Conservation (phyloP, 2,113 vertebrate species). For the Leptodactylus fuscus region DNA sequence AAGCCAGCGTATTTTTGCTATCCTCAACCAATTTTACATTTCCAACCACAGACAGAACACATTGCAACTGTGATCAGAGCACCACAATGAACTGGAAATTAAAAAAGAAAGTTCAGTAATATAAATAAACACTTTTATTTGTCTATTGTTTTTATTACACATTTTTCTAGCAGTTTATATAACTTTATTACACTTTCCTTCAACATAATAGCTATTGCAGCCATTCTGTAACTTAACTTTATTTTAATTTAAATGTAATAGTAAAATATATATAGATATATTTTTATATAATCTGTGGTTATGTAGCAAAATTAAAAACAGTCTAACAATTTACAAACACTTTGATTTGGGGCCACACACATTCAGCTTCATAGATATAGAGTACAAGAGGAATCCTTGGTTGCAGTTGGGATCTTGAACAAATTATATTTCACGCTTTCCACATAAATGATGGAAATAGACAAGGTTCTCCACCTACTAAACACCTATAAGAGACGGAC, state of each 20-base stretch:
- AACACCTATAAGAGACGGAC: no score
- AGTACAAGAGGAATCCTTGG: no score
- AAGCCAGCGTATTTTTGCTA: conserved; percentile 5
- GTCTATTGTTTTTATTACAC: conserved; percentile 48
- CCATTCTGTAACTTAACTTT: background rate
- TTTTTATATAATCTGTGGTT: conserved; percentile 19
- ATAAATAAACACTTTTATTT: conserved; percentile 40
- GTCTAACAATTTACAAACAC: background rate
- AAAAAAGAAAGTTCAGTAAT: conserved; percentile 27
- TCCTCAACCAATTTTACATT: no score
- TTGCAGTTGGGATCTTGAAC: no score
- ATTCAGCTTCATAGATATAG: background rate
- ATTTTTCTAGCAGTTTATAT: no score
- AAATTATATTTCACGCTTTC: no score
- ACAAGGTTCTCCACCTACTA: no score
- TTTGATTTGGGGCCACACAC: conserved; percentile 15
- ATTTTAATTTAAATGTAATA: conserved; percentile 31
- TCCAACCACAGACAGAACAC: conserved; percentile 10
- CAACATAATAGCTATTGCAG: conserved; percentile 36
- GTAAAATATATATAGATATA: conserved; percentile 11
- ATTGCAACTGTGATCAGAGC: conserved; percentile 20
- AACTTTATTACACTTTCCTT: background rate
- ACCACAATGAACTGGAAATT: background rate
- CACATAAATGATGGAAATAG: no score
- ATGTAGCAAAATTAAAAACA: conserved; percentile 32